Conservation (phyloP, 2,888 invertebrate species). For the Melanchra persicariae region DNA sequence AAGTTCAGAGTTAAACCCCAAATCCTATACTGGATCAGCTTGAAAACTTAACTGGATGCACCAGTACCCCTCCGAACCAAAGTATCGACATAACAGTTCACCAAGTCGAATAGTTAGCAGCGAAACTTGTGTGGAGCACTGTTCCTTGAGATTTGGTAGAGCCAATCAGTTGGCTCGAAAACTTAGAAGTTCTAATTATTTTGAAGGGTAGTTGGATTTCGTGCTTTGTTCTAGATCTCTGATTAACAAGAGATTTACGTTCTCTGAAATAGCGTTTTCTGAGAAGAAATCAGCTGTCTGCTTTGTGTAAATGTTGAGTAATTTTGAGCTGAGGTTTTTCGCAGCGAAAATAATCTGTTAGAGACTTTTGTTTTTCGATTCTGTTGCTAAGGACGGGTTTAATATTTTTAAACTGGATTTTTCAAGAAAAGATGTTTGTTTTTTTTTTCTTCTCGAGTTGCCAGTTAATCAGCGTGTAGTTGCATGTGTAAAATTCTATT, state of each 20-base stretch:
- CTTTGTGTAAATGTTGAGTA: not conserved
- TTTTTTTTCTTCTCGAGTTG: no score
- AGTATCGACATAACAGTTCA: conserved; percentile 47
- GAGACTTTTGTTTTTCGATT: not conserved
- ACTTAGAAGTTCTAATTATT: conserved; percentile 49
- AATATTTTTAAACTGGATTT: not conserved
- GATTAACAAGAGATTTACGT: conserved; percentile 22
- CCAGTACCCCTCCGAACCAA: conserved; percentile 34
- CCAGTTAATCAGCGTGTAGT: no score
- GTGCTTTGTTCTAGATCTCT: conserved; percentile 30
- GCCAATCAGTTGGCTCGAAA: conserved; percentile 43
- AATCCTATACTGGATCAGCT: conserved; percentile 27
- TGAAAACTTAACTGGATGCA: conserved; percentile 31
- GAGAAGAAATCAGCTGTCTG: not conserved
- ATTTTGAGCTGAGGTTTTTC: not conserved
- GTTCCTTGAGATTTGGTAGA: conserved; percentile 45
- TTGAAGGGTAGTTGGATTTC: conserved; percentile 28
- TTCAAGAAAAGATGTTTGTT: no score
- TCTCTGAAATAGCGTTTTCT: not conserved
- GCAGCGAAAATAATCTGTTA: not conserved
- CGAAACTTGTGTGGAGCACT: conserved; percentile 56
- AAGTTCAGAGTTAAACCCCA: conserved; percentile 15
- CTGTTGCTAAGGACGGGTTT: not conserved
- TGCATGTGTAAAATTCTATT: no score
- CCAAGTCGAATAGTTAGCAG: conserved; percentile 52